These are phyloP conservation scores for Limnephilus auricula DNA, from an alignment of 2,888 invertebrate species.

Conservation along the genomic window DNA sequence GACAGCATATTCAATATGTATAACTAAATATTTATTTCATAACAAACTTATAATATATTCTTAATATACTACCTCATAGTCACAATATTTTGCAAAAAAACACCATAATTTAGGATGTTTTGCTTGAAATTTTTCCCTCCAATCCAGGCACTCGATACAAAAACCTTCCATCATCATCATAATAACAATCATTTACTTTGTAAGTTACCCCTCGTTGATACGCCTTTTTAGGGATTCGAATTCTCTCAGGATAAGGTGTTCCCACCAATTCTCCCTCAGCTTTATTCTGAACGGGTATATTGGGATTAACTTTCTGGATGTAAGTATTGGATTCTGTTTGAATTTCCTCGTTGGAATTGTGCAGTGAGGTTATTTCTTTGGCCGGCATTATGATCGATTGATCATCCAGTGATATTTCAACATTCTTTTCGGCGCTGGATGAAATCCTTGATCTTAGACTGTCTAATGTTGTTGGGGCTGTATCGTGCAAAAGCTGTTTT, in stretches of 20 bases:
- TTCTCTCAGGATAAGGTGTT: conserved; percentile 78
- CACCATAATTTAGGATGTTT: neutral
- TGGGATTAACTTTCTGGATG: conserved; percentile 66
- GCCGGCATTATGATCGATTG: conserved; percentile 56
- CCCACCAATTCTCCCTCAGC: conserved; percentile 68
- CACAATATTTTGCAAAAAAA: neutral
- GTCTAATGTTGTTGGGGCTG: conserved; percentile 28
- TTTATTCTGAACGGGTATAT: neutral
- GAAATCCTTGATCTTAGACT: conserved; percentile 32
- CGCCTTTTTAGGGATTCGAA: conserved; percentile 83
- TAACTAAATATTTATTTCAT: neutral
- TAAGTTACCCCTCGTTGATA: conserved; percentile 82
- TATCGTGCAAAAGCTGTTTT: neutral
- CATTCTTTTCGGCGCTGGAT: conserved; percentile 5
- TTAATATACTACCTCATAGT: neutral
- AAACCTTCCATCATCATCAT: conserved; percentile 88
- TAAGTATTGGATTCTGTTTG: conserved; percentile 19
- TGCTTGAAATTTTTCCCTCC: neutral
- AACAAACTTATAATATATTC: too few species aligned
- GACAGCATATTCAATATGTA: neutral
- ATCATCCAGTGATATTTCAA: conserved; percentile 67
- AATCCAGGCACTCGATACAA: conserved; percentile 86
- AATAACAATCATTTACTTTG: conserved; percentile 87
- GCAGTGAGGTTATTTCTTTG: conserved; percentile 67
- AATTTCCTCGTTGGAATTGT: conserved; percentile 27